These are phyloP conservation scores for Hoplodrina ambigua DNA, from an alignment of 2,888 invertebrate species.

Conservation along the genomic window DNA sequence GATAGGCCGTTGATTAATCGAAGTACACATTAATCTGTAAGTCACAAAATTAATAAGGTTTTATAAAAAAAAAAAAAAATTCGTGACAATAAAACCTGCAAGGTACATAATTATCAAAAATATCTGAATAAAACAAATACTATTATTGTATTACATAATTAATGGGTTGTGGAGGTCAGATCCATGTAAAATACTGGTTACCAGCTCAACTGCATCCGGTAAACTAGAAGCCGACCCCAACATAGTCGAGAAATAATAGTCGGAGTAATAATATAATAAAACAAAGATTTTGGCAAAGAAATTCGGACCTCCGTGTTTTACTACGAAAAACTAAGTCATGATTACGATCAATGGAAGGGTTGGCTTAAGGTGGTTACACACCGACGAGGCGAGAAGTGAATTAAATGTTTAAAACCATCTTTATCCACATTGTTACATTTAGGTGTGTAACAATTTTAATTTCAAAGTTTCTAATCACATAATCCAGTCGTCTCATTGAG, in stretches of 20 bases:
- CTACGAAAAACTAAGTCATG: neutral
- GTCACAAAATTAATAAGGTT: conserved; percentile 1
- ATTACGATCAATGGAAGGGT: neutral
- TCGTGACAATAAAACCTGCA: too few relatives aligned
- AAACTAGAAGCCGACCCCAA: too few relatives aligned
- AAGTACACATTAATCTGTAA: neutral
- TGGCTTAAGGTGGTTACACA: too few relatives aligned
- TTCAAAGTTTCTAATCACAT: neutral
- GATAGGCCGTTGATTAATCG: neutral
- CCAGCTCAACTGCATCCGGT: too few relatives aligned
- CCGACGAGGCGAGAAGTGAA: too few relatives aligned
- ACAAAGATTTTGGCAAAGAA: neutral
- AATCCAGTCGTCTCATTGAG: neutral
- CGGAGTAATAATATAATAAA: neutral
- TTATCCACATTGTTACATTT: neutral
- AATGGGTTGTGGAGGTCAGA: too few relatives aligned
- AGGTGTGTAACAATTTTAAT: neutral
- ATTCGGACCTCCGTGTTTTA: neutral
- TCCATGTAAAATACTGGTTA: too few relatives aligned
- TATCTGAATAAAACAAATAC: neutral
- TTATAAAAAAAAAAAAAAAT: too few relatives aligned
- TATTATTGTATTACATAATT: too few relatives aligned
- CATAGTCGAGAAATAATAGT: too few relatives aligned
- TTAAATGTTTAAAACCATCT: too few relatives aligned
- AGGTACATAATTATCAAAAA: too few relatives aligned